phyloP scores from a whole-genome alignment of 2,888 invertebrate species.

The Drosophila flavopinicola region DNA sequence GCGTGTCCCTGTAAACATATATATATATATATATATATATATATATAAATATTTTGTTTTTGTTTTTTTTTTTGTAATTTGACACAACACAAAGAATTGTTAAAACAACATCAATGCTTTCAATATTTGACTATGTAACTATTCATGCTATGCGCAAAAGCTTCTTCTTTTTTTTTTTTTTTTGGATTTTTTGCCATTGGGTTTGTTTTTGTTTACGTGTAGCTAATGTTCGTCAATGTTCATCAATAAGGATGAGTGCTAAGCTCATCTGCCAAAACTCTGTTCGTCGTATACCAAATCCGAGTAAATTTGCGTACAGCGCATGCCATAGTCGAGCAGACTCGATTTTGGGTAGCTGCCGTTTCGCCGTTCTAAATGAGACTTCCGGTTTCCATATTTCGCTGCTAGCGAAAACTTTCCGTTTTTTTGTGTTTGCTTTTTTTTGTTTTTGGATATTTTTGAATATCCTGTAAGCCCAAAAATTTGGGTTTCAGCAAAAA shows the following conservation, averaged over 20 bases:
- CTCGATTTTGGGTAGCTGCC: neutral
- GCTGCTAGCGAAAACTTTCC: neutral
- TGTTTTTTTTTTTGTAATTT: neutral
- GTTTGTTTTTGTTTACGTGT: no score
- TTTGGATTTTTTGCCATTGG: neutral
- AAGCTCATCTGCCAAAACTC: neutral
- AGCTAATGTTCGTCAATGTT: no score
- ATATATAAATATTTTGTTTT: neutral
- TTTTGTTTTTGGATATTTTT: neutral
- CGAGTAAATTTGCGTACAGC: neutral
- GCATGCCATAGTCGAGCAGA: neutral
- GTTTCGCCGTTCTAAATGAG: neutral
- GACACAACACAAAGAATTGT: neutral
- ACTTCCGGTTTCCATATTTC: neutral
- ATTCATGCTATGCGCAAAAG: neutral
- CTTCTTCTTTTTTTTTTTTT: neutral
- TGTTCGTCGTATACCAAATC: neutral
- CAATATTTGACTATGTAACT: neutral
- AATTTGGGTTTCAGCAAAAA: no score
- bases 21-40: neutral
- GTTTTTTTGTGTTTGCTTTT: neutral
- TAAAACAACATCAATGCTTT: neutral
- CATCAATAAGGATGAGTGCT: no score
- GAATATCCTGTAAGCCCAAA: no score
- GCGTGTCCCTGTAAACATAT: neutral